These are phyloP conservation scores for Pelagia noctiluca DNA, from an alignment of 30 jellyfish, hydroid and myxozoan species.

Conservation along the genomic window DNA sequence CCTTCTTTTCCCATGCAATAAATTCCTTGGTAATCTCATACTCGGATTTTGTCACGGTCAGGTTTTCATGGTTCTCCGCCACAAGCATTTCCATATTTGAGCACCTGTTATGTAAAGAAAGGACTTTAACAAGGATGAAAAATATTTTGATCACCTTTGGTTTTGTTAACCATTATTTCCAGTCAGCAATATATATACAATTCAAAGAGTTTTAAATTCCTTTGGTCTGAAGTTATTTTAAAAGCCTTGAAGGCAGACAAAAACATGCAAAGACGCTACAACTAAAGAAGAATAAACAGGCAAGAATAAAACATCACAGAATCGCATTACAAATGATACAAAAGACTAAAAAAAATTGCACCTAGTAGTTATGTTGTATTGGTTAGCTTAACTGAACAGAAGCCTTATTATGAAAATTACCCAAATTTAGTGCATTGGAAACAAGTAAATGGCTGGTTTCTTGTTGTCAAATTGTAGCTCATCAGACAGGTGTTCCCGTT, in stretches of 20 bases:
- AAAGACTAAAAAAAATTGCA: neutral
- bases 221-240: neutral
- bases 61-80: neutral
- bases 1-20: neutral
- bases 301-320: neutral
- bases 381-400: neutral
- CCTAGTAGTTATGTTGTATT: neutral
- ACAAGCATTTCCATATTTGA: neutral
- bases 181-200: too few relatives aligned
- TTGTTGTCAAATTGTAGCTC: neutral
- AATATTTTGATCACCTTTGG: too few relatives aligned
- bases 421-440: constrained; percentile 6
- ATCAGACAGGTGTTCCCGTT: neutral
- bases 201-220: neutral
- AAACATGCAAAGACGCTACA: neutral
- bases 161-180: too few relatives aligned
- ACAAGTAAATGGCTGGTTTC: neutral
- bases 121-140: neutral
- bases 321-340: neutral
- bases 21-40: constrained; percentile 5
- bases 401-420: neutral
- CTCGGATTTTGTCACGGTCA: neutral
- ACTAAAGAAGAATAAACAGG: neutral
- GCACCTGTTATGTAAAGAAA: neutral
- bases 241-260: neutral